These are phyloP conservation scores for Troilus luridus DNA, from an alignment of 2,888 invertebrate species.

Conservation along the genomic window DNA sequence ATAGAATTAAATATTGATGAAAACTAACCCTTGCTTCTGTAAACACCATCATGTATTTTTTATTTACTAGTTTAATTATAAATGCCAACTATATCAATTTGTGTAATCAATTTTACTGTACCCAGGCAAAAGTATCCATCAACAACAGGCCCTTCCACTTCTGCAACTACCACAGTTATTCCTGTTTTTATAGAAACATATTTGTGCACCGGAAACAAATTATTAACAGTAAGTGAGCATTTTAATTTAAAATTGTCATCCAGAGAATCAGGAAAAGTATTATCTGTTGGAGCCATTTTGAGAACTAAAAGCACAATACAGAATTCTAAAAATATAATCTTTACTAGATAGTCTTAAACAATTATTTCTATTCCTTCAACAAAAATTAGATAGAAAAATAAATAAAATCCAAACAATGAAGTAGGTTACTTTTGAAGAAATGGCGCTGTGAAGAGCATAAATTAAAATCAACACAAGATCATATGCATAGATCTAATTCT, in stretches of 20 bases:
- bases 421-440: slow-evolving; percentile 6
- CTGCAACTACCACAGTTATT: slow-evolving; percentile 84
- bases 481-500: not conserved
- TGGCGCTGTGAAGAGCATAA: not conserved
- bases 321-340: not conserved
- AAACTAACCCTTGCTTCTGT: not conserved
- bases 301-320: slow-evolving; percentile 17
- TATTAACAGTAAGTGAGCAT: slow-evolving; percentile 78
- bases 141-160: slow-evolving; percentile 92
- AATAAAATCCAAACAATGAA: not conserved
- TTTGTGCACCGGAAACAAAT: slow-evolving; percentile 83
- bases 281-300: slow-evolving; percentile 55
- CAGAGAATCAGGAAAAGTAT: not conserved
- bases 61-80: not conserved
- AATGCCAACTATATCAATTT: not conserved
- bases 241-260: slow-evolving; percentile 71
- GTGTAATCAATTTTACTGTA: slow-evolving; percentile 69
- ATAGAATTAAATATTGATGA: slow-evolving; percentile 50
- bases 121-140: slow-evolving; percentile 90
- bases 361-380: not conserved
- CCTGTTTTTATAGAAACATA: slow-evolving; percentile 86
- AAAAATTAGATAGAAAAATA: not conserved
- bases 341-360: not conserved
- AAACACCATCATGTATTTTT: not conserved
- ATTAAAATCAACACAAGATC: not conserved